Evolutionary conservation across 1,140 invertebrate genomes (phyloP), one percentile per base, ranked within the genome.

Genomic region (Brachionus rubens): DNA sequence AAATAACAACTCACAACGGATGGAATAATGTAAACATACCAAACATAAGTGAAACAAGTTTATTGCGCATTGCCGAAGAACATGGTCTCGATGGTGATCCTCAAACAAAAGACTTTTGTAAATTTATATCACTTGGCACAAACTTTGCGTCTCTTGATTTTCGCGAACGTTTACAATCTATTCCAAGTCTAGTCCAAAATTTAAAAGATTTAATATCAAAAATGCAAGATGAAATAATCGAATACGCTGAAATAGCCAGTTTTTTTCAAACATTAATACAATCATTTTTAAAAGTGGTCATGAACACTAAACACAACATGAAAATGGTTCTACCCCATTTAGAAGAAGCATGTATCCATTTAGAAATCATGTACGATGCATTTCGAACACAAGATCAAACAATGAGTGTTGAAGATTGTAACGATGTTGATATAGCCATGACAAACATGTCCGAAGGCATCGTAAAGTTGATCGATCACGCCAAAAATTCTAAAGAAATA

Each of bases 181-280:
- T 75, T 21, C 70, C 70, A 2, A 30, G 14, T 24, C 6, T 75
- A 16, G 70, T 75, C 12, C 52, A 30, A 1, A 75, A 28, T 41
- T 28, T 59, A 1, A 54, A 36, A n/a, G 48, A 54, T 26, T 47
- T 75, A 16, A 26, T 75, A 14, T 14, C 10, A 6, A 54, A 75
- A 54, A 36, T 75, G 26, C 19, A 54, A 36, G 9, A 54, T 40
- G 70, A 75, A 59, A 54, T 75, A 16, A 24, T 24, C 21, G 70
- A 75, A 40, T 75, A 33, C 33, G 48, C 70, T 24, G 70, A 75
- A 9, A 75, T 75, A 54, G 70, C 70, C 2, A 75, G 21, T 43
- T 52, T 30, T 16, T 75, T 75, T 54, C 30, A 50, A 24, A 43
- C 26, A 19, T 28, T 75, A n/a, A 54, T 75, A 36, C 70, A 75